Evolutionary conservation across 2,797 vertebrate genomes (phyloP), one percentile per base, ranked within the genome.

Genomic region (Myiotriccus ornatus): DNA sequence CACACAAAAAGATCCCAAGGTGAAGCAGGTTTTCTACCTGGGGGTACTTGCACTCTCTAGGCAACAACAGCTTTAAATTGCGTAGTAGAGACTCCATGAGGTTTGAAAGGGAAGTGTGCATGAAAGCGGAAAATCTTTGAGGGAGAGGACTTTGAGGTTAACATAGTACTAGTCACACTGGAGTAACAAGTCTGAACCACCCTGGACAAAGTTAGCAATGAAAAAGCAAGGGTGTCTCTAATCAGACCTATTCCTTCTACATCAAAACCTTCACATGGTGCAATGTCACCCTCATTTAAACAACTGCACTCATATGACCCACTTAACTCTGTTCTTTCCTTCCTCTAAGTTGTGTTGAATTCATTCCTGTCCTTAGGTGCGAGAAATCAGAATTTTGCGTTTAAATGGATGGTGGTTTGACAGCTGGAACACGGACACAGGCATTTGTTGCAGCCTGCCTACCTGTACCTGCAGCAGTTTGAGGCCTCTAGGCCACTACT

Each of bases 381-480:
- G 28, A 74, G 83, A 93, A 93, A 79, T 83, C 22, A 59, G 60
- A 85, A 85, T 71, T 83, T 39, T 80, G 8, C 52, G 74, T 93
- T 93, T 95, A 96, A 96, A 90, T 28, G 37, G 91, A 77, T 28
- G 16, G 69, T 96, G 69, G 62, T 47, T 80, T 94, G 67, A 81
- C 55, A 67, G 25, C 53, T 87, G 74, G 24, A 90, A 56, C 6
- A 15, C 7, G 56, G 37, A 20, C 76, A 55, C 57, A 6, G 34
- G 37, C 10, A 35, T 65, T 94, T 91, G 46, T 53, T 94, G 32
- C 53, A 35, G 69, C 56, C 65, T 55, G 5, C 63, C 78, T 90
- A 28, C 69, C 64, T 92, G 55, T 79, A 86, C 82, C 93, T 97
- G 86, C 92, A 73, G 89, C 14, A 27, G 71, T 88, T 89, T 8